These are phyloP conservation scores for Platypus cylindrus DNA, from an alignment of 2,888 invertebrate genomes.

Conservation along the genomic window DNA sequence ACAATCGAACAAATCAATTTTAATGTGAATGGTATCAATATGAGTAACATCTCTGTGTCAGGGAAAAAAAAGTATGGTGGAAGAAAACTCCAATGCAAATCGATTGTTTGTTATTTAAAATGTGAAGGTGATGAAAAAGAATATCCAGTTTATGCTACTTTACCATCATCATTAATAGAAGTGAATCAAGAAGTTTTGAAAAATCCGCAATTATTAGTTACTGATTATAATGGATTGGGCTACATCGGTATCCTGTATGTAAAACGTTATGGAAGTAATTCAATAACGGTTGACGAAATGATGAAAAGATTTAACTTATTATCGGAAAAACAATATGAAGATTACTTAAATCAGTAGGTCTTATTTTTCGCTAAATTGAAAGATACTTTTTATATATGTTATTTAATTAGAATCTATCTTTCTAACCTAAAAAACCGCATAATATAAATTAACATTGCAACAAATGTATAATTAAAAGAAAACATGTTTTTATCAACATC, in stretches of 20 bases:
- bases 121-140: constrained; percentile 17
- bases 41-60: constrained; percentile 15
- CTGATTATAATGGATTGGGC: constrained; percentile 18
- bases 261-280: constrained; percentile 12
- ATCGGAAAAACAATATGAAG: constrained; percentile 17
- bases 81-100: constrained; percentile 14
- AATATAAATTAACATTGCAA: too few relatives aligned
- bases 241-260: constrained; percentile 20
- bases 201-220: constrained; percentile 19
- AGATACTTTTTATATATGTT: too few relatives aligned
- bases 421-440: too few relatives aligned
- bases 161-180: constrained; percentile 19
- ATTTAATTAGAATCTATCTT: too few relatives aligned
- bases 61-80: constrained; percentile 20
- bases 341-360: constrained; percentile 13
- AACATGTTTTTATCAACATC: too few relatives aligned
- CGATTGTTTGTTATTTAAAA: constrained; percentile 20
- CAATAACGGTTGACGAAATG: constrained; percentile 10
- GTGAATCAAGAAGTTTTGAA: constrained; percentile 18
- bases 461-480: too few relatives aligned
- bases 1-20: constrained; percentile 18
- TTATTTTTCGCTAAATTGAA: too few relatives aligned
- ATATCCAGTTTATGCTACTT: constrained; percentile 18
- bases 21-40: constrained; percentile 17
- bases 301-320: constrained; percentile 15